Conservation (phyloP, 2,888 invertebrate species). For the Himalopsyche kuldschensis region DNA sequence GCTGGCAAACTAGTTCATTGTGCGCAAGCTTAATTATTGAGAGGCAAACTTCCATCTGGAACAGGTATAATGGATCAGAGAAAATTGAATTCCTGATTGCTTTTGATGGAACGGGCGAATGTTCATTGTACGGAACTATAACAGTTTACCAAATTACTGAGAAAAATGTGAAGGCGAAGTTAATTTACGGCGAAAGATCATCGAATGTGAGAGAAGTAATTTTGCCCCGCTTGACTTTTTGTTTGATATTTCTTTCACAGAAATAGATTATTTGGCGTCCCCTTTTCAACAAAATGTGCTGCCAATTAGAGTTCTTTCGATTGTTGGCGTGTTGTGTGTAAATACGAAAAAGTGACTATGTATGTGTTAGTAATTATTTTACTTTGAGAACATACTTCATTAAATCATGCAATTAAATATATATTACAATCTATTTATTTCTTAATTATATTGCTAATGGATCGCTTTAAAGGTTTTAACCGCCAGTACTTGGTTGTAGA, state of each 20-base stretch:
- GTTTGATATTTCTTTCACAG: neutral
- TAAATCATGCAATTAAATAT: too few species aligned
- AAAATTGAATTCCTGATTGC: conserved; percentile 39
- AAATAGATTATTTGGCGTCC: neutral
- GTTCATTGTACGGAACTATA: conserved; percentile 16
- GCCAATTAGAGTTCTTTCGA: neutral
- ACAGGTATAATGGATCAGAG: conserved; percentile 24
- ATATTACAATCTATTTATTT: too few species aligned
- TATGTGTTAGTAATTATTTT: neutral
- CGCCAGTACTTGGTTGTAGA: too few species aligned
- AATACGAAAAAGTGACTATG: neutral
- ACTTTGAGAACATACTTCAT: too few species aligned
- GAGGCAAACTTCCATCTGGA: conserved; percentile 11
- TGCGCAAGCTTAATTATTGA: conserved; percentile 31
- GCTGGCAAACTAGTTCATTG: conserved; percentile 35
- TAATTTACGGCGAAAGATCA: conserved; percentile 8
- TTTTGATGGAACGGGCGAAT: conserved; percentile 27
- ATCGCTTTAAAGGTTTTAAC: too few species aligned
- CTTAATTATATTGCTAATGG: too few species aligned
- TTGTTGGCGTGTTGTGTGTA: neutral
- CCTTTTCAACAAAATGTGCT: neutral
- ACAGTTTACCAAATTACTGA: conserved; percentile 14
- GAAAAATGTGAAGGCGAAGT: conserved; percentile 8
- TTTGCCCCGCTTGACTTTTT: neutral
- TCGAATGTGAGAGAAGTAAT: neutral